phyloP scores from a whole-genome alignment of 2,888 invertebrate genomes.

The Nowickia ferox region DNA sequence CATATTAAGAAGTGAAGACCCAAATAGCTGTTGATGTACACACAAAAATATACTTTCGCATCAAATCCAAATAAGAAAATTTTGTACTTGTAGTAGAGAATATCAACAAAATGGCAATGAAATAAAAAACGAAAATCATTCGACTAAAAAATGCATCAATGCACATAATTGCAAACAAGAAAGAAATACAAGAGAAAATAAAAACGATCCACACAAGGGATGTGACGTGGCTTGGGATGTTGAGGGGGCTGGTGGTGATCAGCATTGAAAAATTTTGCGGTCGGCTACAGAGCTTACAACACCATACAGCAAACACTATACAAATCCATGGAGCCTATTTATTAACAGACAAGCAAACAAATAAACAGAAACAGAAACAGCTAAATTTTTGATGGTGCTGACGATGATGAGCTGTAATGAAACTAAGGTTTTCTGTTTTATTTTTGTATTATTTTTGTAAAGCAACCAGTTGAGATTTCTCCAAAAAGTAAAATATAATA shows the following conservation, averaged over 20 bases:
- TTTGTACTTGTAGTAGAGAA: slow-evolving; percentile 55
- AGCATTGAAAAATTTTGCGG: slow-evolving; percentile 49
- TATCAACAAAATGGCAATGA: slow-evolving; percentile 59
- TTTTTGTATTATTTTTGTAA: slow-evolving; percentile 36
- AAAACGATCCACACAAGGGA: slow-evolving; percentile 28
- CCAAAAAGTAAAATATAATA: slow-evolving; percentile 60
- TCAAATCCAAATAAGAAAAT: slow-evolving; percentile 57
- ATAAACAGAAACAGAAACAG: slow-evolving; percentile 44
- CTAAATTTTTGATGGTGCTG: slow-evolving; percentile 41
- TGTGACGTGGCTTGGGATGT: slow-evolving; percentile 26
- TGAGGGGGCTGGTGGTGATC: slow-evolving; percentile 38
- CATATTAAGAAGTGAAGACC: slow-evolving; percentile 33
- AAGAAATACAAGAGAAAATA: neutral
- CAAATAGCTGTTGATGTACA: slow-evolving; percentile 30
- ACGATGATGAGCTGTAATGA: slow-evolving; percentile 65
- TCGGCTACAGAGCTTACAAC: slow-evolving; percentile 31
- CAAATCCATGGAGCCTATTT: slow-evolving; percentile 69
- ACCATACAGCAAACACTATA: slow-evolving; percentile 54
- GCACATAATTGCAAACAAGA: slow-evolving; percentile 55
- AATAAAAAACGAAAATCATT: slow-evolving; percentile 12
- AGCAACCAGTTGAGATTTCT: slow-evolving; percentile 71
- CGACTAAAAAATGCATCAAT: slow-evolving; percentile 61
- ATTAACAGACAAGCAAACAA: slow-evolving; percentile 64
- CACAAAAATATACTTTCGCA: slow-evolving; percentile 36
- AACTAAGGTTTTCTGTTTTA: slow-evolving; percentile 42